A percentile compares a stretch with the other conserved stretches of the same genome.
Conservation (phyloP, 2,797 vertebrate species). For the Gymnodraco acuticeps region DNA sequence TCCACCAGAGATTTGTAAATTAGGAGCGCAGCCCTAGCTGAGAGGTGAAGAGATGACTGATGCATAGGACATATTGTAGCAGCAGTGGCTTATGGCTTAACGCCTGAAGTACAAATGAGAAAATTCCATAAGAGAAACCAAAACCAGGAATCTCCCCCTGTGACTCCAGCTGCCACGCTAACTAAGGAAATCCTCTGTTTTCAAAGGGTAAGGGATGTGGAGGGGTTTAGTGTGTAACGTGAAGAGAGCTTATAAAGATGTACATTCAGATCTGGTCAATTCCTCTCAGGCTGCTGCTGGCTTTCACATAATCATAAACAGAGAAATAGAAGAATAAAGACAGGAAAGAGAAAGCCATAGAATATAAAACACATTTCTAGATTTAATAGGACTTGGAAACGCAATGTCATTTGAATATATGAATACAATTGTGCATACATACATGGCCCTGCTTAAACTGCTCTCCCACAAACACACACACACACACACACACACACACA, state of each 20-base stretch:
- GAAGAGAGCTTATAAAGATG: constrained; percentile 44
- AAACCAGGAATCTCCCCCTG: constrained; percentile 65
- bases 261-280: constrained; percentile 48
- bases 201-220: constrained; percentile 52
- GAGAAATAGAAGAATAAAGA: constrained; percentile 7
- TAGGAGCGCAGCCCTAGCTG: constrained; percentile 52
- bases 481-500: too few species aligned
- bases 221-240: constrained; percentile 37
- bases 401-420: background rate
- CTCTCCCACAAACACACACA: constrained; percentile 2
- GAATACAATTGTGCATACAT: constrained; percentile 4
- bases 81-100: constrained; percentile 48
- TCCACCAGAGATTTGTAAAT: constrained; percentile 55
- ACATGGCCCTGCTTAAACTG: constrained; percentile 9
- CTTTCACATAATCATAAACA: constrained; percentile 17
- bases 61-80: constrained; percentile 36
- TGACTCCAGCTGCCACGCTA: constrained; percentile 69
- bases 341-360: background rate
- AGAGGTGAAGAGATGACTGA: constrained; percentile 53
- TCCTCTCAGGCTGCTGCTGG: constrained; percentile 11
- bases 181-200: constrained; percentile 81
- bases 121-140: constrained; percentile 76
- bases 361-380: constrained; percentile 19
- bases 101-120: constrained; percentile 64
- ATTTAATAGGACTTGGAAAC: constrained; percentile 2